Conservation (phyloP, 2,113 vertebrate genomes). For the Eretmodus cyanostictus region DNA sequence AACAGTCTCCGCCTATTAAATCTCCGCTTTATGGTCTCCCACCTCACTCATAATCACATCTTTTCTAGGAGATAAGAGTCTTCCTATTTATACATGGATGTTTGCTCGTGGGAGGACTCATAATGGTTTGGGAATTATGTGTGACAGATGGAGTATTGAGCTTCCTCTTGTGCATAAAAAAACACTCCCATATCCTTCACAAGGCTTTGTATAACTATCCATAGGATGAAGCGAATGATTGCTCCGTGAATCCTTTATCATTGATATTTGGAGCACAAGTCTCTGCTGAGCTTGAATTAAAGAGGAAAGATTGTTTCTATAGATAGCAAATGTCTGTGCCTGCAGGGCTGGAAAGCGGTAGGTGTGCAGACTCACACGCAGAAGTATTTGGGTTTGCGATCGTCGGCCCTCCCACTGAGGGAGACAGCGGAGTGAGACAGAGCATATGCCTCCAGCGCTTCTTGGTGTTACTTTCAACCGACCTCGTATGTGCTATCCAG, state of each 20-base stretch:
- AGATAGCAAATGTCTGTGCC: conserved; percentile 38
- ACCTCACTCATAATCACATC: background rate
- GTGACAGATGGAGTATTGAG: conserved; percentile 28
- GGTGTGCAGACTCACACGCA: conserved; percentile 17
- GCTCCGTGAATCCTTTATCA: conserved; percentile 1
- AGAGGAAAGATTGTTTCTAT: conserved; percentile 9
- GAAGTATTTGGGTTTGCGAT: conserved; percentile 24
- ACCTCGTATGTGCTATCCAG: conserved; percentile 1
- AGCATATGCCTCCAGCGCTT: conserved; percentile 23
- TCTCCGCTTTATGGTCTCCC: background rate
- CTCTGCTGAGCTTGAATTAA: conserved; percentile 14
- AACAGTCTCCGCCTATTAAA: background rate
- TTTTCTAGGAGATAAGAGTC: background rate
- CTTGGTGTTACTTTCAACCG: background rate
- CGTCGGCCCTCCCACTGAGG: conserved; percentile 32
- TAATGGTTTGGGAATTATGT: background rate
- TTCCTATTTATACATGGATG: conserved; percentile 16
- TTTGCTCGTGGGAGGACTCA: background rate
- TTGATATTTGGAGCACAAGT: conserved; percentile 15
- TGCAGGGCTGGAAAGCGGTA: conserved; percentile 14
- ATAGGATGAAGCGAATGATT: background rate
- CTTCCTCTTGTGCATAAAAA: background rate
- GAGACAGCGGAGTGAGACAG: conserved; percentile 8
- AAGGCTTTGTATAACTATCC: background rate
- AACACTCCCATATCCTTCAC: background rate